Base-by-base conservation (phyloP, 2,113 vertebrate genomes). In the Lophura nycthemera region DNA sequence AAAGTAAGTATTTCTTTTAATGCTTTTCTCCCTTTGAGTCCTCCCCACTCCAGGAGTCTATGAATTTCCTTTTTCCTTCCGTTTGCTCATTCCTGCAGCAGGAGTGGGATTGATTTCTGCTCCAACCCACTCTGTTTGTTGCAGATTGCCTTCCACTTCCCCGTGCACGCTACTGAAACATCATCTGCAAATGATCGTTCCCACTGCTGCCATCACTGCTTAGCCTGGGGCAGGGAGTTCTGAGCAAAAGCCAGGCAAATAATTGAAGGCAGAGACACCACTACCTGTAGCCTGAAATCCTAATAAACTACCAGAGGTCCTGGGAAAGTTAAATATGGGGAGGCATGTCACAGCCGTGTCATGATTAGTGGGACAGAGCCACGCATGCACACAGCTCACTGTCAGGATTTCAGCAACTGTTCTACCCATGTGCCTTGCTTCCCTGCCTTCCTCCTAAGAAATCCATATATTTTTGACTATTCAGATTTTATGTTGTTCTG, bases 241-340 rank as follows among this genome's bases (percentile, higher is more conserved):
- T 84, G 82, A 89, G 73, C 76, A 73, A 90, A 95, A 88, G 66
- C 40, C 40, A 34, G n/a, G 85, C 3, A 1, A 1, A 38, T 84
- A 95, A 95, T 92, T 94, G 93, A 91, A 79, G 86, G 70, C 59
- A 91, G 87, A 88, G 92, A 83, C 67, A 66, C 76, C 59, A 43
- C 34, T 25, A 94, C 91, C 90, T 87, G 90, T 82, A 91, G 83
- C 92, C 50, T 60, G 80, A 47, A 95, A 93, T 77, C 85, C 89
- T 96, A 92, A 87, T 84, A 94, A 95, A 74, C 86, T 96, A 97
- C 79, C 86, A 80, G 66, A 95, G 89, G 76, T 94, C 93, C 90
- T 94, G 89, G 89, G 83, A 94, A 96, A 97, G 96, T 96, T 97
- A 95, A 97, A 93, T 83, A 76, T 18, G 65, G 84, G 84, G 77